A percentile compares a stretch with the other conserved stretches of the same genome.
Conservation (phyloP, 2,113 vertebrate genomes). For the Labrus mixtus region DNA sequence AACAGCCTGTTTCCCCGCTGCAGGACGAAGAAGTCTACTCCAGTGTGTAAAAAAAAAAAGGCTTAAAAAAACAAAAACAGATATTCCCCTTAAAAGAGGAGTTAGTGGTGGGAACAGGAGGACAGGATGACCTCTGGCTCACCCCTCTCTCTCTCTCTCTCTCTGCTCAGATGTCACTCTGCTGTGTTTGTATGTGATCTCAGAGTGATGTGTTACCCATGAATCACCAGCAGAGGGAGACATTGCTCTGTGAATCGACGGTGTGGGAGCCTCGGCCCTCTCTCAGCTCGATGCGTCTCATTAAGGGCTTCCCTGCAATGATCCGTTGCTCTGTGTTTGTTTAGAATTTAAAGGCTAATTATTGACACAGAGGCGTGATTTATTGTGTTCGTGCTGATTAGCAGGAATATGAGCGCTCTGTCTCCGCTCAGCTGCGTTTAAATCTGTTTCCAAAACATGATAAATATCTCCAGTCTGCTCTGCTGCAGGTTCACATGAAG, state of each 20-base stretch:
- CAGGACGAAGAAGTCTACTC: too few relatives aligned
- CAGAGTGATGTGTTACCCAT: conserved; percentile 11
- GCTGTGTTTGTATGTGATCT: background rate
- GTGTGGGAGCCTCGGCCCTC: background rate
- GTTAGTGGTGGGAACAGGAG: background rate
- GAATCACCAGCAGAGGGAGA: conserved; percentile 70
- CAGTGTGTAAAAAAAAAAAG: too few relatives aligned
- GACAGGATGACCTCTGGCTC: background rate
- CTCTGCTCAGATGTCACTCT: background rate
- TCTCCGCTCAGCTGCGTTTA: too few relatives aligned
- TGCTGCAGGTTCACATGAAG: conserved; percentile 1
- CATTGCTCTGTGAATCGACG: conserved; percentile 40
- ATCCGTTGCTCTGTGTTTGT: conserved; percentile 1
- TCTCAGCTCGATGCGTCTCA: background rate
- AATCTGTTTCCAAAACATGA: background rate
- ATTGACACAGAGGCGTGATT: background rate
- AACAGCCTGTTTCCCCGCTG: too few relatives aligned
- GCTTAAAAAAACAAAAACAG: too few relatives aligned
- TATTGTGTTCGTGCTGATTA: conserved; percentile 5
- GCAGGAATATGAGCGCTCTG: background rate
- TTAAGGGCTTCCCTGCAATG: background rate
- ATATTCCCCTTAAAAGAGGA: background rate
- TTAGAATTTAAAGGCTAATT: background rate
- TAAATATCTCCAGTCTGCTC: conserved; percentile 15
- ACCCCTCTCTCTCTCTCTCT: background rate